A percentile compares a stretch with the other conserved stretches of the same genome.
These are phyloP conservation scores for Xiphydria camelus DNA, from an alignment of 2,888 invertebrate genomes.

Conservation along the genomic window DNA sequence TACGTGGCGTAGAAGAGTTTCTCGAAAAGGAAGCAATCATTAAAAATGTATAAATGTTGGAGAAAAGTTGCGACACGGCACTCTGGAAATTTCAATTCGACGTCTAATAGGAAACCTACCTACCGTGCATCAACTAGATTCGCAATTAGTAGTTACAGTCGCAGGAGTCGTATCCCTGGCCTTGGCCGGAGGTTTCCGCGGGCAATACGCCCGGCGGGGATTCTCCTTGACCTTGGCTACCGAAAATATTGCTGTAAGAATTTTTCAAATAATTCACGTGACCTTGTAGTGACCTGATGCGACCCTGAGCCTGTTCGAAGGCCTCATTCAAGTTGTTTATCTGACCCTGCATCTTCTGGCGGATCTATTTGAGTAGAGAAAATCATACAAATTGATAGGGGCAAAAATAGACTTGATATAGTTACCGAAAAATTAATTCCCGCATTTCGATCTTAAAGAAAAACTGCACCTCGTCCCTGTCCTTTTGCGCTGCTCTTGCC, in stretches of 20 bases:
- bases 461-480: slow-evolving; percentile 64
- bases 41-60: background rate
- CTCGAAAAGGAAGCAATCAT: background rate
- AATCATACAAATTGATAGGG: too few relatives aligned
- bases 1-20: too few relatives aligned
- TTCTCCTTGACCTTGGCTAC: slow-evolving; percentile 36
- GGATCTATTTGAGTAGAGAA: slow-evolving; percentile 59
- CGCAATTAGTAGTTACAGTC: slow-evolving; percentile 44
- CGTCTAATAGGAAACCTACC: background rate
- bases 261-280: slow-evolving; percentile 67
- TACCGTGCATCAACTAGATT: too few relatives aligned
- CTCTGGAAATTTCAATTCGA: slow-evolving; percentile 18
- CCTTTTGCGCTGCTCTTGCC: slow-evolving; percentile 68
- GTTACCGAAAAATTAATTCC: background rate
- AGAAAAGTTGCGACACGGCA: slow-evolving; percentile 1
- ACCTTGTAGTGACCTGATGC: slow-evolving; percentile 66
- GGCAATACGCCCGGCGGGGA: slow-evolving; percentile 20
- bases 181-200: slow-evolving; percentile 25
- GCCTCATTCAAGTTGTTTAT: slow-evolving; percentile 69
- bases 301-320: slow-evolving; percentile 69
- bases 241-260: slow-evolving; percentile 51
- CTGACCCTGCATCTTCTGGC: slow-evolving; percentile 72
- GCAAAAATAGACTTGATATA: too few relatives aligned
- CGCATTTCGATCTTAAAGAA: background rate
- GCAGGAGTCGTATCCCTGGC: slow-evolving; percentile 47